Base-by-base conservation (phyloP, 2,113 vertebrate genomes). In the Xiphophorus maculatus region DNA sequence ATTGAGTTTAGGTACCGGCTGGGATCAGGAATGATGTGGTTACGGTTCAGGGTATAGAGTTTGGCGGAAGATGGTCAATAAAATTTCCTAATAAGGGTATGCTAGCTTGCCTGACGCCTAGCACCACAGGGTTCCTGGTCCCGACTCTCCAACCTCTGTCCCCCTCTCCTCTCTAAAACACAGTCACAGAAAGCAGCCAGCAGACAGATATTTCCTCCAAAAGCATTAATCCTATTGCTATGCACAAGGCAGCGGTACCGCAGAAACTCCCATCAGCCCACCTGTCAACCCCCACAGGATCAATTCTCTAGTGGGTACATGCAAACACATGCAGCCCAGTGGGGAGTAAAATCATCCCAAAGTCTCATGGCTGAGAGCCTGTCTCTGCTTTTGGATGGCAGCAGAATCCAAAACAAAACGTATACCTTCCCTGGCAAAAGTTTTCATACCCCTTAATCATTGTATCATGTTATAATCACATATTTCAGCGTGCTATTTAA, bases 91-190 rank as follows among this genome's bases (percentile, higher is more conserved):
- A 61, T 54, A 54, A 58, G 44, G 29, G 30, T 30, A 9, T 37
- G 15, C 32, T 28, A 28, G 8, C 25, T 40, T 60, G 79, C 63
- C 89, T 85, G 91, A 90, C 74, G 75, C 90, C 87, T 77, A 37
- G 73, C 88, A 76, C 88, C 67, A 19, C 81, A 67, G 89, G 86
- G 73, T 48, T 76, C 69, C 90, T 90, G 83, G 80, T 90, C 87
- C 80, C 25, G 2, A 58, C 30, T 3, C 64, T 80, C 74, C 66
- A 77, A 76, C 63, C 62, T 65, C 37, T 10, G 0, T 63, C 58
- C 78, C 67, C 82, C 69, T 9, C 33, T 73, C 71, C 65, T 69
- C 65, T 28, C 74, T 33, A 71, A 79, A 77, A 76, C 30, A 17
- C 64, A 78, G 22, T 25, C 81, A 1, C 73, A 48, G 17, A 30